Base-by-base conservation (phyloP, 2,797 vertebrate genomes). In the Etheostoma perlongum region DNA sequence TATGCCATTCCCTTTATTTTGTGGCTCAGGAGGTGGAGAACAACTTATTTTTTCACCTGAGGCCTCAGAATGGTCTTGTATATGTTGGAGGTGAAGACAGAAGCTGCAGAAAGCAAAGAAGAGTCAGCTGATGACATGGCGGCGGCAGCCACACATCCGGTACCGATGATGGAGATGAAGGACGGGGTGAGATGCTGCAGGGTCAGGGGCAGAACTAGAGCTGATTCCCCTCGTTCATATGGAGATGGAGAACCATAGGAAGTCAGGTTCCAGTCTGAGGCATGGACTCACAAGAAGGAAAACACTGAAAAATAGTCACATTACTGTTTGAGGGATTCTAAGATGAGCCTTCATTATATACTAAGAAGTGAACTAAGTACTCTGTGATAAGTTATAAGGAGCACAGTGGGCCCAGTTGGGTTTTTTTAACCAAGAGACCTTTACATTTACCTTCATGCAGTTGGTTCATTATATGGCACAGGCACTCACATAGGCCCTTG, bases 81-180 rank as follows among this genome's bases (percentile, higher is more conserved):
- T 5, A 79, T 67, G 79, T 72, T 85, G 46, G 75, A 80, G 51
- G 77, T 67, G 84, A 92, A 88, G 23, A 91, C 58, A 47, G 82
- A 86, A 21, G 88, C 85, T 52, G 62, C 78, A 67, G 91, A 87
- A 0, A 91, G 79, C 53, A 93, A 66, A 10, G 68, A 68, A 1
- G 89, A 92, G 77, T 94, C 92, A n/a, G 72, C 68, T 18, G 86
- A 89, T 52, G 87, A 89, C 74, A 86, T 86, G 30, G 86, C 81
- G 0, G 88, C 90, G 2, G 87, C 86, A 4, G 76, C 82, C 21
- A 92, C 75, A 61, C 79, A 79, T 58, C 88, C 91, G 36, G 82
- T 85, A n/a, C 74, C 42, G 0, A 79, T 57, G 16, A 80, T 57
- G 60, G 85, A 84, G 64, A 91, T 25, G 19, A 71, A 63, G 1